A percentile compares a stretch with the other conserved stretches of the same genome.
These are phyloP conservation scores for Cnemophilus loriae DNA, from an alignment of 2,113 vertebrate species.

Conservation along the genomic window DNA sequence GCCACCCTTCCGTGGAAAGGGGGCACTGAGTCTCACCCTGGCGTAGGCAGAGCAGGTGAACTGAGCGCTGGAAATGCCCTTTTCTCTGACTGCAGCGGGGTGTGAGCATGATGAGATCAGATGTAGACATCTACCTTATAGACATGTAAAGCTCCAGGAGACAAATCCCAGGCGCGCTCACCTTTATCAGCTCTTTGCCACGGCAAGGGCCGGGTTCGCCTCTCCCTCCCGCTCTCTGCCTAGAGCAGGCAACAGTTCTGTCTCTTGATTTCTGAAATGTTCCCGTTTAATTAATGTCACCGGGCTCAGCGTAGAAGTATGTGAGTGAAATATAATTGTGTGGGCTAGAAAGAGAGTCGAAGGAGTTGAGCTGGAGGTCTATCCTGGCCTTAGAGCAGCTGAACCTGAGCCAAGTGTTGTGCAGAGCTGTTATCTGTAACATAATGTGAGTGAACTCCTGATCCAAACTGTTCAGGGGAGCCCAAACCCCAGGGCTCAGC, in stretches of 20 bases:
- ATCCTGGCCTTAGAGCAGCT: neutral
- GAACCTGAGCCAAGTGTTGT: conserved; percentile 14
- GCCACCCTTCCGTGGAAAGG: neutral
- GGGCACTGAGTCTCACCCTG: neutral
- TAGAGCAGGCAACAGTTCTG: neutral
- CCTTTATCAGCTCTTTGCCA: conserved; percentile 1
- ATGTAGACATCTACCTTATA: neutral
- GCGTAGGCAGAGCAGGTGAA: neutral
- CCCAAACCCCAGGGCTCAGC: neutral
- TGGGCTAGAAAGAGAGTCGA: neutral
- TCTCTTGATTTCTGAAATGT: conserved; percentile 38
- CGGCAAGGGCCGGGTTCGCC: neutral
- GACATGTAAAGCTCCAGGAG: neutral
- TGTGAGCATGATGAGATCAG: neutral
- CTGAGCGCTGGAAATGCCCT: neutral
- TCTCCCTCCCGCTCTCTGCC: neutral
- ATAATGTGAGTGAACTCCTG: neutral
- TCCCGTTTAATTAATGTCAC: conserved; percentile 54
- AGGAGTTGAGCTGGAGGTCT: neutral
- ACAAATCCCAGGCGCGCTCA: neutral
- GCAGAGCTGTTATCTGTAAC: neutral
- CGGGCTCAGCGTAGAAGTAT: neutral
- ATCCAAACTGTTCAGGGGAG: neutral
- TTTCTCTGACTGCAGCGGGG: neutral
- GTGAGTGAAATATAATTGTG: conserved; percentile 35